Evolutionary conservation across 37 sponge, comb jelly and placozoan genomes (phyloP).

Genomic region (Corticium candelabrum): DNA sequence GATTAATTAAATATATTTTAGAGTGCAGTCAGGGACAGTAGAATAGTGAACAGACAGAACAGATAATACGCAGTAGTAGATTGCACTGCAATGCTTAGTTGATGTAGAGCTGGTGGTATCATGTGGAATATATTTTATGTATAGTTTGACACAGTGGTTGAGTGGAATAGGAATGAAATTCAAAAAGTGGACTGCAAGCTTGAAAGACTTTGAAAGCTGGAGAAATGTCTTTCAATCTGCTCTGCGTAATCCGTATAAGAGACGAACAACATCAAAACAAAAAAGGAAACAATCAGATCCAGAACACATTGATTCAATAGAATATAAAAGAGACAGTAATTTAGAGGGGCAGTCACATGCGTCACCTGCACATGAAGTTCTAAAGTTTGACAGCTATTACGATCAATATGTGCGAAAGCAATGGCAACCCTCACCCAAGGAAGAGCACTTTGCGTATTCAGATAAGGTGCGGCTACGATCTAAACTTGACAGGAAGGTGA

Average conservation of each 20-base stretch:
- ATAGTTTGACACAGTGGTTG: too few species aligned
- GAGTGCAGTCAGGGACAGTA: too few species aligned
- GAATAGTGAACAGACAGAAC: too few species aligned
- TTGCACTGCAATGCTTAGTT: too few species aligned
- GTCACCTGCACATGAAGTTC: slow-evolving; percentile 28
- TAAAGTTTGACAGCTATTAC: slow-evolving; percentile 18
- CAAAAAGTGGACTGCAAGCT: neutral
- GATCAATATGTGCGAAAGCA: neutral
- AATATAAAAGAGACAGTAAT: neutral
- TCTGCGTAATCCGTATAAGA: neutral
- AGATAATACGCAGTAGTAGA: too few species aligned
- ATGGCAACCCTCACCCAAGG: neutral
- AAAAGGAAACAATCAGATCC: neutral
- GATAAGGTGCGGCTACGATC: slow-evolving; percentile 29
- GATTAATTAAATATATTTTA: too few species aligned
- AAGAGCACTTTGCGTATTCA: slow-evolving; percentile 68
- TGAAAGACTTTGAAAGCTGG: neutral
- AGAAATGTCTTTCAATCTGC: neutral
- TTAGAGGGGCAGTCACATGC: neutral
- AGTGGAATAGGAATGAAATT: too few species aligned
- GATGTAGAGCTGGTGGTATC: too few species aligned
- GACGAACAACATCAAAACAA: neutral
- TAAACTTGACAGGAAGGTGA: slow-evolving; percentile 20
- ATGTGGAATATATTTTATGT: too few species aligned
- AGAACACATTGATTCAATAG: neutral